A percentile compares a stretch with the other conserved stretches of the same genome.
phyloP scores from a whole-genome alignment of 1,140 invertebrate species.

The Megalopta genalis region DNA sequence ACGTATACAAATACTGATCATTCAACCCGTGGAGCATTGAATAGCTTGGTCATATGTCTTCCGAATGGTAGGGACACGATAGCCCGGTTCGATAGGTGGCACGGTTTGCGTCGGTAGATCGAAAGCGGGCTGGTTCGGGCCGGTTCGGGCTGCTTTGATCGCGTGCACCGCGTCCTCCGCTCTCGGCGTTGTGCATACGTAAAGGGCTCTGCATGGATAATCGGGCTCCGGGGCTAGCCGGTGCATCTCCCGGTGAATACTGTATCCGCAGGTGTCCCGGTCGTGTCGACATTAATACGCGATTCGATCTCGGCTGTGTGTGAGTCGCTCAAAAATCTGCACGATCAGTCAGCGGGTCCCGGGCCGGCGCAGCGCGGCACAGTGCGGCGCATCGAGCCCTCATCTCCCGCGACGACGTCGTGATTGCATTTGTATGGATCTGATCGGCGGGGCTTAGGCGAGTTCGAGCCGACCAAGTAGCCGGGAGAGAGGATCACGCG shows the following conservation, averaged over 20 bases:
- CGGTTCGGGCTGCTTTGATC: neutral
- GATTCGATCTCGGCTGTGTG: slow-evolving; percentile 57
- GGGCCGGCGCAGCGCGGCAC: neutral
- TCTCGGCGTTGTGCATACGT: neutral
- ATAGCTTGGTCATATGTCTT: neutral
- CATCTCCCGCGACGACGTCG: slow-evolving; percentile 58
- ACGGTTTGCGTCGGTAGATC: neutral
- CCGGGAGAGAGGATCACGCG: slow-evolving; percentile 53
- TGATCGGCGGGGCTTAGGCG: slow-evolving; percentile 53
- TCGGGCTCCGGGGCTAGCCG: slow-evolving; percentile 4
- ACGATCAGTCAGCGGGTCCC: slow-evolving; percentile 39
- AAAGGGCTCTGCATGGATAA: slow-evolving; percentile 15
- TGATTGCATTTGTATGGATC: slow-evolving; percentile 74
- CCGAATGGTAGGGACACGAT: neutral
- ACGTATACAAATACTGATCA: neutral
- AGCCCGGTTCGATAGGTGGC: slow-evolving; percentile 2
- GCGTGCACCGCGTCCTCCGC: neutral
- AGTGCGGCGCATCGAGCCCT: slow-evolving; percentile 22
- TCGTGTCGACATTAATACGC: slow-evolving; percentile 67
- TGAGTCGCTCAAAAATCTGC: slow-evolving; percentile 40
- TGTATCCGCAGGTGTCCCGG: slow-evolving; percentile 34
- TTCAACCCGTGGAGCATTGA: neutral
- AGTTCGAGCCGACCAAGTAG: slow-evolving; percentile 34
- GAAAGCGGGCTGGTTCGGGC: slow-evolving; percentile 1
- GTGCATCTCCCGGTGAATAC: slow-evolving; percentile 6